phyloP scores from a whole-genome alignment of 2,113 vertebrate genomes.

The Misgurnus anguillicaudatus region DNA sequence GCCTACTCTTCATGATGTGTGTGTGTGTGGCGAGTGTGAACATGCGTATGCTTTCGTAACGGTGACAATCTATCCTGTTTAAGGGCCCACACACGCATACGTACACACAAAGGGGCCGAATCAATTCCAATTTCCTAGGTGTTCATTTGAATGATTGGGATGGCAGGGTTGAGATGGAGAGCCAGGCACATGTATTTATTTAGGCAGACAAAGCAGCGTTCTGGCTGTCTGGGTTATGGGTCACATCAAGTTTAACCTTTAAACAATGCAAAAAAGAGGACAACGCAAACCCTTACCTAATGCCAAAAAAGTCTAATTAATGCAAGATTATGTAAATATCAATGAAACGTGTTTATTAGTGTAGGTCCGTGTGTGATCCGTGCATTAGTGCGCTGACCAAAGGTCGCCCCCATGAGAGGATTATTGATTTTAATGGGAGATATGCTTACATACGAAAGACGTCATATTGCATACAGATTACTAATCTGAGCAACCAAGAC shows the following conservation, averaged over 20 bases:
- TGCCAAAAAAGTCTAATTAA: neutral
- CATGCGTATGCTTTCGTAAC: neutral
- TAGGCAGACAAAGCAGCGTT: neutral
- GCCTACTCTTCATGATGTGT: neutral
- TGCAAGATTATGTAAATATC: slow-evolving; percentile 18
- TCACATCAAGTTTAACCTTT: slow-evolving; percentile 44
- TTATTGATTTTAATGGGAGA: slow-evolving; percentile 58
- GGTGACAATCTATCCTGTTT: slow-evolving; percentile 37
- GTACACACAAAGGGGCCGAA: slow-evolving; percentile 15
- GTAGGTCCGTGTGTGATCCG: slow-evolving; percentile 13
- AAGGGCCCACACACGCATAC: neutral
- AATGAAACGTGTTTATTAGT: slow-evolving; percentile 35
- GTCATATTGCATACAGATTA: slow-evolving; percentile 55
- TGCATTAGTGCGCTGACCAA: neutral
- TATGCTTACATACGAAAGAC: slow-evolving; percentile 52
- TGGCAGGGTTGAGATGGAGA: slow-evolving; percentile 34
- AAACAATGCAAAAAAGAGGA: slow-evolving; percentile 33
- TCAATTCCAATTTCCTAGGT: slow-evolving; percentile 50
- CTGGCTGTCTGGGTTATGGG: slow-evolving; percentile 42
- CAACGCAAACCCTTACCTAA: slow-evolving; percentile 18
- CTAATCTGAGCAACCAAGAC: slow-evolving; percentile 29
- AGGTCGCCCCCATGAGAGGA: slow-evolving; percentile 35
- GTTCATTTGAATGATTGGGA: slow-evolving; percentile 41
- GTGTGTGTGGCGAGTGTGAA: neutral
- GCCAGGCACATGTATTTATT: slow-evolving; percentile 42